Evolutionary conservation across 2,888 invertebrate genomes (phyloP), one percentile per base, ranked within the genome.

Genomic region (Epinotia bilunana): DNA sequence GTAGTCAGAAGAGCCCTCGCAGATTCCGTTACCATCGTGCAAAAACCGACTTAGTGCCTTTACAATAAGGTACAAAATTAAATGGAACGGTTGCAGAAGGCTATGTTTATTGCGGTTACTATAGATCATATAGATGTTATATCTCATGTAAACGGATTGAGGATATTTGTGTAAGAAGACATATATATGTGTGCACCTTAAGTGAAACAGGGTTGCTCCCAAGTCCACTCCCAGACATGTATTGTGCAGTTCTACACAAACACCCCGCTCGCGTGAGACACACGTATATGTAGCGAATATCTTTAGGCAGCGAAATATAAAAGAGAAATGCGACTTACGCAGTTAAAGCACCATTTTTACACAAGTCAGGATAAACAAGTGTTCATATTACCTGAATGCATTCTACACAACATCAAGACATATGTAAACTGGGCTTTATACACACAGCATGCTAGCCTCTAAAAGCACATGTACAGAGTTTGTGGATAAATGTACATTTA

Each of bases 361-460:
- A 69, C 58, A 13, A n/a, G 57, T 67, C 55, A 39, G 39, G 11
- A 46, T 23, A 20, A 23, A 6, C n/a, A 33, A 13, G 46, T 49
- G 33, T 65, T 53, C 33, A 28, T 28, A n/a, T 53, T 9, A 65
- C 18, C 28, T 65, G 53, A 28, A 65, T 65, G 6, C 23, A 53
- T 9, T 53, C 4, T 7, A 65, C 16, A 0, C 18, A n/a, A 18
- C 64, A 64, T 16, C 33, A 2, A 0, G 43, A 57, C 23, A n/a
- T 7, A n/a, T 60, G 69, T 69, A 46, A 69, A 69, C 23, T 11
- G 11, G 58, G 4, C 46, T 69, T 58, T 68, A 23, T 43, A 20
- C 9, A 57, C 68, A 68, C 43, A 69, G 69, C 58, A 9, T 13
- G 46, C 69, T 69, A 69, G 69, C 69, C 69, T 60, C 69, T 69